These are phyloP conservation scores for Drosophila anomalata DNA, from an alignment of 2,888 invertebrate species.

Conservation along the genomic window DNA sequence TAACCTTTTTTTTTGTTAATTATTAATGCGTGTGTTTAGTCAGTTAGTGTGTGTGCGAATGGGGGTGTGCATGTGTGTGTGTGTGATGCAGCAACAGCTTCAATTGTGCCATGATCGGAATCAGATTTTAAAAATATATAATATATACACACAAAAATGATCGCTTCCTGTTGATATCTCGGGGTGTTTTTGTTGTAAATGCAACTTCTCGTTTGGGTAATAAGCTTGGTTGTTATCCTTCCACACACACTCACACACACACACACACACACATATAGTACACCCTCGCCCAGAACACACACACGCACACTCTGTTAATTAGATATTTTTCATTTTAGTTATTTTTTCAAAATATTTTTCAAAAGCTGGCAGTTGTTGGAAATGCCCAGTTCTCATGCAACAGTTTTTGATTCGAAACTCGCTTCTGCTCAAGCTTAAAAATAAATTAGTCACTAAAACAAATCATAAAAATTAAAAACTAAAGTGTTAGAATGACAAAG, in stretches of 20 bases:
- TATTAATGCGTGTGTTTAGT: conserved; percentile 8
- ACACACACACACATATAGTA: not conserved
- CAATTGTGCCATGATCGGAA: conserved; percentile 37
- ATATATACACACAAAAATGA: conserved; percentile 38
- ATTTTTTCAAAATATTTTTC: conserved; percentile 7
- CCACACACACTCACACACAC: conserved; percentile 21
- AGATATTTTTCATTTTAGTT: not conserved
- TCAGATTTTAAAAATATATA: conserved; percentile 35
- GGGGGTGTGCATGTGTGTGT: conserved; percentile 29
- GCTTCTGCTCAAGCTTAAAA: conserved; percentile 16
- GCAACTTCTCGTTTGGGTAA: conserved; percentile 59
- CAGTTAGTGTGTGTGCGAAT: conserved; percentile 26
- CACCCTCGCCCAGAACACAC: conserved; percentile 1
- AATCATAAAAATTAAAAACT: conserved; percentile 20
- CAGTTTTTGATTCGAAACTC: conserved; percentile 2
- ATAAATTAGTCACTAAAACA: conserved; percentile 31
- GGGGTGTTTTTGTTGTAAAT: conserved; percentile 50
- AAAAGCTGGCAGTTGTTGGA: conserved; percentile 35
- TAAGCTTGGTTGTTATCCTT: conserved; percentile 17
- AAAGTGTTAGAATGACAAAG: conserved; percentile 11
- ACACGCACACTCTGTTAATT: conserved; percentile 10
- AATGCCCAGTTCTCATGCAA: conserved; percentile 14
- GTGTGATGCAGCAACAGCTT: conserved; percentile 41
- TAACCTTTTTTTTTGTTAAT: conserved; percentile 14
- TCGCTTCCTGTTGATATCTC: conserved; percentile 8